These are phyloP conservation scores for Tragelaphus strepsiceros DNA, from an alignment of 2,113 vertebrate species.

Conservation along the genomic window DNA sequence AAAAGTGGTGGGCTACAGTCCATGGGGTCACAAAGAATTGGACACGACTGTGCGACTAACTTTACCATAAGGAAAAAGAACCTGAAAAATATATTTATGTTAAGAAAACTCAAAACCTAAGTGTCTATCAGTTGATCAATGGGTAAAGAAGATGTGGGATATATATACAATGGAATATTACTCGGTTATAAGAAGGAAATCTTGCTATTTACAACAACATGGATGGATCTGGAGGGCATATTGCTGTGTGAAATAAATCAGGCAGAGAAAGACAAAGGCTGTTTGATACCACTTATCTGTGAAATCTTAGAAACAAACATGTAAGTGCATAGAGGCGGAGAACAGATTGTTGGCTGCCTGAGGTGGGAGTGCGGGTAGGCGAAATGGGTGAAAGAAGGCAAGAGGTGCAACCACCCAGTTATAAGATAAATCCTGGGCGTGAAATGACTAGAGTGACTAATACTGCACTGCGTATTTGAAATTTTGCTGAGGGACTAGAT, in stretches of 20 bases:
- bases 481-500: neutral
- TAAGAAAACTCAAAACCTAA: neutral
- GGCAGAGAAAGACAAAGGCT: neutral
- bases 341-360: neutral
- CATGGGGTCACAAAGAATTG: fast-evolving
- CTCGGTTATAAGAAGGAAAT: neutral
- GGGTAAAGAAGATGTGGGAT: neutral
- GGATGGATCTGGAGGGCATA: neutral
- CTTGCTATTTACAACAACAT: no score
- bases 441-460: neutral
- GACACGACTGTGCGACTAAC: neutral
- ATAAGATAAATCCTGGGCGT: neutral
- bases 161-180: neutral
- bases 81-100: neutral
- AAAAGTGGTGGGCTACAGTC: neutral
- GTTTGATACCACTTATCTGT: neutral
- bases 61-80: neutral
- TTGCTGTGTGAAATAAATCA: neutral
- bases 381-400: neutral
- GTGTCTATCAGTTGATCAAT: neutral
- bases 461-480: neutral
- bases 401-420: neutral
- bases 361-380: neutral
- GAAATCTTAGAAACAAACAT: neutral
- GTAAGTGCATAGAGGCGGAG: neutral